Evolutionary conservation across 2,113 vertebrate species (phyloP).

Genomic region (Erythrolamprus reginae): DNA sequence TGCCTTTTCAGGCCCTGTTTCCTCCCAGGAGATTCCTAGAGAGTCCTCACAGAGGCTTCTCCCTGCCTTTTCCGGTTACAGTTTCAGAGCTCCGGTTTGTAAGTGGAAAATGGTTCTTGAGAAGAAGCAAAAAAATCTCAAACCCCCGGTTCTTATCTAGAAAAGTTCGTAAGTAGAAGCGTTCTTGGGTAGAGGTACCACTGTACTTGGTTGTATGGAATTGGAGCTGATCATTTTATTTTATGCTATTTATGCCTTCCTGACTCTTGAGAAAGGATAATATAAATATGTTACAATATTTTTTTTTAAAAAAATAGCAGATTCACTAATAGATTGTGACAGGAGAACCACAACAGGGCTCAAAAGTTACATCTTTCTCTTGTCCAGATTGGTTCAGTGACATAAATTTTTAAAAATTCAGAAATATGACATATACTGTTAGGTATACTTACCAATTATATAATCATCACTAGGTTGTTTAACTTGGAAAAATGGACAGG

Average conservation of each 20-base stretch:
- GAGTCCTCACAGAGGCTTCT: too few relatives aligned
- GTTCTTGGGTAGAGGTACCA: too few relatives aligned
- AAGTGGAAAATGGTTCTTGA: too few relatives aligned
- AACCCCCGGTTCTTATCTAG: too few relatives aligned
- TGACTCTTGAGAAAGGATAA: not conserved
- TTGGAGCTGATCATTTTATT: not conserved
- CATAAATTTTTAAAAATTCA: not conserved
- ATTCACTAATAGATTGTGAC: not conserved
- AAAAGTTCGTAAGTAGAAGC: too few relatives aligned
- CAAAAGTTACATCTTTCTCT: not conserved
- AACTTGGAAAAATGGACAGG: constrained; percentile 39
- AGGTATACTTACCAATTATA: not conserved
- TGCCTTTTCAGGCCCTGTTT: too few relatives aligned
- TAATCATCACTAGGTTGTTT: constrained; percentile 2
- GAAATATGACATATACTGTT: not conserved
- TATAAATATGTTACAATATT: not conserved
- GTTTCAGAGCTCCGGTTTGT: too few relatives aligned
- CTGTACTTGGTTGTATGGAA: not conserved
- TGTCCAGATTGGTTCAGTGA: not conserved
- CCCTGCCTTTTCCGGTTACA: too few relatives aligned
- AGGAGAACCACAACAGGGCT: not conserved
- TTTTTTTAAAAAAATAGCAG: not conserved
- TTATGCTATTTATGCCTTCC: not conserved
- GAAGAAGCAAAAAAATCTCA: too few relatives aligned
- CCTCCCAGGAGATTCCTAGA: too few relatives aligned